phyloP scores from a whole-genome alignment of 1,140 invertebrate species.

The Hycleus cichorii region DNA sequence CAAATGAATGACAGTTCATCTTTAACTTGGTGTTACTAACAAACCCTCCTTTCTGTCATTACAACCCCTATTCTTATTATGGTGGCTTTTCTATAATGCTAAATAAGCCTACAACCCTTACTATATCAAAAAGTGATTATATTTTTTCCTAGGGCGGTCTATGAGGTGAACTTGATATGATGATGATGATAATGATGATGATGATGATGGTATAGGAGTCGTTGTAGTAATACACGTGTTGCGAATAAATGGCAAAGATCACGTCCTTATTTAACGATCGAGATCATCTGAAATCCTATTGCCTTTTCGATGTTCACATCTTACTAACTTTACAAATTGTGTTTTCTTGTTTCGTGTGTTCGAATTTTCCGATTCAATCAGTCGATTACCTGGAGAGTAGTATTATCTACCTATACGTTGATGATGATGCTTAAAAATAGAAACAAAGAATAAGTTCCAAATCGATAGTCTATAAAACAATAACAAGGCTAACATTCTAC shows the following conservation, averaged over 20 bases:
- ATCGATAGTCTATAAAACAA: not conserved
- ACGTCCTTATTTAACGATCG: constrained; percentile 32
- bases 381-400: not conserved
- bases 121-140: constrained; percentile 28
- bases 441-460: not conserved
- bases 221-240: constrained; percentile 20
- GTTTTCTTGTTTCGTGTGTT: constrained; percentile 29
- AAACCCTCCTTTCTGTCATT: not conserved
- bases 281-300: constrained; percentile 25
- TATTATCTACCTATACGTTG: not conserved
- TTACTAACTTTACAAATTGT: constrained; percentile 33
- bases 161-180: constrained; percentile 14
- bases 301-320: constrained; percentile 18
- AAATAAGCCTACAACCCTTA: not conserved
- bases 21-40: not conserved
- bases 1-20: too few species aligned
- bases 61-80: not conserved
- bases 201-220: too few species aligned
- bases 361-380: constrained; percentile 30
- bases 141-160: constrained; percentile 18
- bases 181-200: not conserved
- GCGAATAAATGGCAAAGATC: constrained; percentile 26
- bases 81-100: too few species aligned
- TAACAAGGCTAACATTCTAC: not conserved
- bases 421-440: not conserved